A percentile compares a stretch with the other conserved stretches of the same genome.
Evolutionary conservation across 2,888 invertebrate species (phyloP).

Genomic region (Mermis nigrescens): DNA sequence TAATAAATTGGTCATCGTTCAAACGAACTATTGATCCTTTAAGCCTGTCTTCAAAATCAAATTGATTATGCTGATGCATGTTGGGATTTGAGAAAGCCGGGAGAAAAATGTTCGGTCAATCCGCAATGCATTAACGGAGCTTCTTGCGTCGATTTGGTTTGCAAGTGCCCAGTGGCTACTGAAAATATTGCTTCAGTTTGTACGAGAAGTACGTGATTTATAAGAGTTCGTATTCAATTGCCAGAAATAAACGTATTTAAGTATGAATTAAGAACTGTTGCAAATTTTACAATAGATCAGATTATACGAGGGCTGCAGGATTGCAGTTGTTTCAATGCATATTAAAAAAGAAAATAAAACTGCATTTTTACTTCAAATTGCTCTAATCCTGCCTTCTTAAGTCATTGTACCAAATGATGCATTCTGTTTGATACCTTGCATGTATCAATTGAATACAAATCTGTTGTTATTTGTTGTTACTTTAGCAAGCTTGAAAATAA

Average conservation of each 20-base stretch:
- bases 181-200: not conserved
- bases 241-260: too few species aligned
- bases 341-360: not conserved
- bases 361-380: too few species aligned
- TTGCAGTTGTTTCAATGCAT: not conserved
- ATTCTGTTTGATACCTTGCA: not conserved
- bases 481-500: too few species aligned
- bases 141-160: constrained; percentile 16
- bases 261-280: too few species aligned
- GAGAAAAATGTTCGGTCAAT: constrained; percentile 24
- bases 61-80: constrained; percentile 27
- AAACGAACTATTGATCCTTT: not conserved
- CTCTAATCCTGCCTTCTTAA: too few species aligned
- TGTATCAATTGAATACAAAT: not conserved
- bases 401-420: too few species aligned
- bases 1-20: not conserved
- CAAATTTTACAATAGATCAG: too few species aligned
- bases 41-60: constrained; percentile 23
- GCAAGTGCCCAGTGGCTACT: constrained; percentile 18
- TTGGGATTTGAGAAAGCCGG: constrained; percentile 20
- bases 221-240: too few species aligned
- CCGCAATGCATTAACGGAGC: constrained; percentile 25
- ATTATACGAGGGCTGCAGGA: too few species aligned
- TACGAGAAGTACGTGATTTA: constrained; percentile 1
- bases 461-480: too few species aligned